Conservation (phyloP, 2,113 vertebrate genomes). For the Synchiropus splendidus region DNA sequence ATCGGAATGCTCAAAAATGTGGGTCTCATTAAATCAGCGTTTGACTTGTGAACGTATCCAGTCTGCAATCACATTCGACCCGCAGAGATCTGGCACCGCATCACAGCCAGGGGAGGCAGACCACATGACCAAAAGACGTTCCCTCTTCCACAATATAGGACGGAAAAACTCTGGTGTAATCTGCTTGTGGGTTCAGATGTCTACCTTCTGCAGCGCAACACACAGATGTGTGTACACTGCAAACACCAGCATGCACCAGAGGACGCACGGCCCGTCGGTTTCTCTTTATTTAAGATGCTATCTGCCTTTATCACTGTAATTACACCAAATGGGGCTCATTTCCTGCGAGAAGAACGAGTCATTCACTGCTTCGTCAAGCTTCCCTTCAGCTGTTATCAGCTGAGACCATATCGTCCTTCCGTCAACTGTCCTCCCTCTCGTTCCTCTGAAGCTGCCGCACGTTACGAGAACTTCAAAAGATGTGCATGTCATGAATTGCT, state of each 20-base stretch:
- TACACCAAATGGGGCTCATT: constrained; percentile 34
- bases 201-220: constrained; percentile 16
- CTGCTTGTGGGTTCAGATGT: constrained; percentile 16
- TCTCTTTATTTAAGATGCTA: constrained; percentile 22
- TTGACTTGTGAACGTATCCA: constrained; percentile 33
- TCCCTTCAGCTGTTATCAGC: constrained; percentile 1
- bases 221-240: constrained; percentile 12
- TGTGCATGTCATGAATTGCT: constrained; percentile 28
- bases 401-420: constrained; percentile 8
- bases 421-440: constrained; percentile 1
- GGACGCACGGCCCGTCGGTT: not conserved
- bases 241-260: not conserved
- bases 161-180: constrained; percentile 27
- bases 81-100: constrained; percentile 24
- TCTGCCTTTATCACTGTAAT: constrained; percentile 43
- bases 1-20: constrained; percentile 26
- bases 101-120: constrained; percentile 37
- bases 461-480: constrained; percentile 30
- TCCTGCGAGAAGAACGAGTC: constrained; percentile 39
- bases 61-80: constrained; percentile 30
- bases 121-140: constrained; percentile 19
- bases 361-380: constrained; percentile 4
- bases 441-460: constrained; percentile 14
- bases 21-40: constrained; percentile 54
- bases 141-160: constrained; percentile 11